Conservation (phyloP, 1,140 invertebrate genomes). For the Listronotus oregonensis region DNA sequence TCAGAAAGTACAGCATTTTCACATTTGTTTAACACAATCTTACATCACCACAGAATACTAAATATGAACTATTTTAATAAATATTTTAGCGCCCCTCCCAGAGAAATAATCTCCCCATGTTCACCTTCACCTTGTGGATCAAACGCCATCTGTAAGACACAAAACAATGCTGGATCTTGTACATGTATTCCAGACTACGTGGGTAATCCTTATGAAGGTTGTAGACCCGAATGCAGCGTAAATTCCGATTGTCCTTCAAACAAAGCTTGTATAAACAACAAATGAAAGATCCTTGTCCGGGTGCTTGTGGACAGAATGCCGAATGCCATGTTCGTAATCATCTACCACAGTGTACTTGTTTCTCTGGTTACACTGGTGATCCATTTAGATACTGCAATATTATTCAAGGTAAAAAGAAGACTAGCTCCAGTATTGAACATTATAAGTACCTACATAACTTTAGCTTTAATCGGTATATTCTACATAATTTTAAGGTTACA, state of each 20-base stretch:
- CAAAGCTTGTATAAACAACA: conserved; percentile 64
- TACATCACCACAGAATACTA: too few species aligned
- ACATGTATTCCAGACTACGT: conserved; percentile 70
- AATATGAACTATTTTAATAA: background rate
- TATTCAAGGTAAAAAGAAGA: conserved; percentile 61
- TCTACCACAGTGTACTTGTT: conserved; percentile 63
- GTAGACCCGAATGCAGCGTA: conserved; percentile 67
- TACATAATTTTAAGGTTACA: too few species aligned
- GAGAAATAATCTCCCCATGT: conserved; percentile 61
- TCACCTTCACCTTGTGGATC: conserved; percentile 70
- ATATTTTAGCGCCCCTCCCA: conserved; percentile 41
- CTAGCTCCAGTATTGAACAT: too few species aligned
- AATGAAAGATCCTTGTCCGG: conserved; percentile 70
- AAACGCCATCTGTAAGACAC: conserved; percentile 68
- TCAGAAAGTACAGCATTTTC: too few species aligned
- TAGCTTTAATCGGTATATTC: too few species aligned
- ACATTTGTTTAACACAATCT: too few species aligned
- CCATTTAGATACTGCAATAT: conserved; percentile 63
- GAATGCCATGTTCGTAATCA: conserved; percentile 67
- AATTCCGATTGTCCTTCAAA: conserved; percentile 68
- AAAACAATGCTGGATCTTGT: conserved; percentile 67
- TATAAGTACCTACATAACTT: too few species aligned
- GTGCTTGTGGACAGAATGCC: conserved; percentile 68
- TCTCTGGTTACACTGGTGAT: conserved; percentile 65
- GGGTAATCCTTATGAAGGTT: conserved; percentile 74